Conservation (phyloP, 2,113 vertebrate species). For the Taxidea taxus region DNA sequence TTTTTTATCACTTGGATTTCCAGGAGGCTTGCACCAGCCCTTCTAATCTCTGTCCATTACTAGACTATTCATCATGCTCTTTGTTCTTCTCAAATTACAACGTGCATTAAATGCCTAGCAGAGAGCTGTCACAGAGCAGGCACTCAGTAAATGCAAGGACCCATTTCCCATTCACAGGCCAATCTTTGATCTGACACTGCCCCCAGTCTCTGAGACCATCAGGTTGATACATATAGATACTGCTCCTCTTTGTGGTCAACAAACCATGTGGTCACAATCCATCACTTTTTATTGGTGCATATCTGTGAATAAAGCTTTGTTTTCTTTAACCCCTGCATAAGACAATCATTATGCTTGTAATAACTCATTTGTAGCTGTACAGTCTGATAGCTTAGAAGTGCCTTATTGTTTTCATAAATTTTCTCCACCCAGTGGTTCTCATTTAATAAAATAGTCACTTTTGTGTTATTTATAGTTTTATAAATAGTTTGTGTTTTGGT, state of each 20-base stretch:
- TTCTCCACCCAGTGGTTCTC: not conserved
- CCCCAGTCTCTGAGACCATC: not conserved
- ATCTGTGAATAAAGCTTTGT: not conserved
- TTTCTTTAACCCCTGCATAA: not conserved
- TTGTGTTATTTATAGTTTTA: not conserved
- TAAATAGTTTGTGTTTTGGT: not conserved
- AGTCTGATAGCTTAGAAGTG: not conserved
- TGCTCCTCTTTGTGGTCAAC: not conserved
- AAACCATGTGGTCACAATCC: not conserved
- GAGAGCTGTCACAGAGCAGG: not conserved
- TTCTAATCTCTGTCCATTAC: not conserved
- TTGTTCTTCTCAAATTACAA: not conserved
- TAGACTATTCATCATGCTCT: not conserved
- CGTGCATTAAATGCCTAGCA: no score
- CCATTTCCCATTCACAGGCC: not conserved
- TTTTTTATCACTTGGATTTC: not conserved
- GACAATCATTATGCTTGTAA: not conserved
- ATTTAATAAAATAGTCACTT: not conserved
- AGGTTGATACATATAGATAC: not conserved
- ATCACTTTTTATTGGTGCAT: not conserved
- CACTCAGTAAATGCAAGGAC: not conserved
- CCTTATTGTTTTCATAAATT: constrained; percentile 28
- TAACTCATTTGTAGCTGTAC: not conserved
- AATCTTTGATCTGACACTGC: not conserved
- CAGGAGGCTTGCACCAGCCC: not conserved